phyloP scores from a whole-genome alignment of 2,888 invertebrate species.

The Adineta ricciae region DNA sequence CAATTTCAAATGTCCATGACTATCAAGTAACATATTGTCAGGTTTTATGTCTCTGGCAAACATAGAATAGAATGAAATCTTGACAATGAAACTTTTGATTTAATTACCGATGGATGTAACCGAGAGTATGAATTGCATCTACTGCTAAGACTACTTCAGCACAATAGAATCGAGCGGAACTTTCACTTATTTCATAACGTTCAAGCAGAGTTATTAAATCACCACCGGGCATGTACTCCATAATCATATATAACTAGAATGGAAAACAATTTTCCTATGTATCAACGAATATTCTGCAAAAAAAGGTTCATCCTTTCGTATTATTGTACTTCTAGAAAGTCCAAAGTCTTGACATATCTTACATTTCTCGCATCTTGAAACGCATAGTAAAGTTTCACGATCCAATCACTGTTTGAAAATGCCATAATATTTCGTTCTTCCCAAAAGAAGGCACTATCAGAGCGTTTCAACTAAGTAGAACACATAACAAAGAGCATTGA shows the following conservation, averaged over 20 bases:
- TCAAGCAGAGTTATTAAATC: slow-evolving; percentile 97
- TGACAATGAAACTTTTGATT: too few species aligned
- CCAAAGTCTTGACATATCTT: neutral
- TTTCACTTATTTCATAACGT: slow-evolving; percentile 94
- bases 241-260: slow-evolving; percentile 88
- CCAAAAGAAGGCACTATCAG: slow-evolving; percentile 99
- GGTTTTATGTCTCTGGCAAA: slow-evolving; percentile 78
- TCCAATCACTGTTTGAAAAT: slow-evolving; percentile 97
- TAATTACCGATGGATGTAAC: slow-evolving; percentile 64
- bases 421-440: slow-evolving; percentile 99
- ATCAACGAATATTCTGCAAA: too few species aligned
- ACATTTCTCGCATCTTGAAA: slow-evolving; percentile 78
- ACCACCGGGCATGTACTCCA: slow-evolving; percentile 99
- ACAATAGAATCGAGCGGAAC: slow-evolving; percentile 94
- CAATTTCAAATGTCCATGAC: slow-evolving; percentile 84
- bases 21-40: slow-evolving; percentile 92
- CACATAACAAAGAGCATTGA: neutral
- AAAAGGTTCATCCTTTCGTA: too few species aligned
- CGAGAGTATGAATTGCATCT: slow-evolving; percentile 95
- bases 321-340: too few species aligned
- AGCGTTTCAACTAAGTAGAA: slow-evolving; percentile 70
- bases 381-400: slow-evolving; percentile 88
- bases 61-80: too few species aligned
- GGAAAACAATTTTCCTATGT: too few species aligned
- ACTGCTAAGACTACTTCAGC: slow-evolving; percentile 93